Evolutionary conservation across 1,140 invertebrate genomes (phyloP).

Genomic region (Aradophagus sp.): DNA sequence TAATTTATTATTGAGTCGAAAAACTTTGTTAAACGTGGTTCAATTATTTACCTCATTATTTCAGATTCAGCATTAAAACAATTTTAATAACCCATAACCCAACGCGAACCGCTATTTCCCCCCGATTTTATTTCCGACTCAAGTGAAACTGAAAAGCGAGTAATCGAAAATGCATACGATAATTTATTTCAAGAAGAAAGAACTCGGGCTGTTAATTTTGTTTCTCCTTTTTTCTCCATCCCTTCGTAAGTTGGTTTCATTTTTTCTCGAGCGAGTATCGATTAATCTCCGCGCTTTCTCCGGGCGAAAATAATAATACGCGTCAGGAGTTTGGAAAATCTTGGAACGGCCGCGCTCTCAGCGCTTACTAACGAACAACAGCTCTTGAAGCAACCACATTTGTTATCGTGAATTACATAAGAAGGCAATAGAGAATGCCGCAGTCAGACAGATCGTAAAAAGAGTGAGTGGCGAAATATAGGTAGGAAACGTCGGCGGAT

Average conservation of each 20-base stretch:
- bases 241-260: background rate
- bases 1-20: too few species aligned
- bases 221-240: too few species aligned
- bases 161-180: slow-evolving; percentile 3
- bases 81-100: too few species aligned
- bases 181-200: slow-evolving; percentile 8
- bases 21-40: too few species aligned
- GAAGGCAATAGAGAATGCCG: slow-evolving; percentile 37
- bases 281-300: slow-evolving; percentile 23
- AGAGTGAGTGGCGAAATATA: slow-evolving; percentile 34
- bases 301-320: slow-evolving; percentile 32
- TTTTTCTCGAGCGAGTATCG: slow-evolving; percentile 13
- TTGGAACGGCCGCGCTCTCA: slow-evolving; percentile 8
- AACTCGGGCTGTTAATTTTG: too few species aligned
- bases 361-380: slow-evolving; percentile 59
- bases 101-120: too few species aligned
- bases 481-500: slow-evolving; percentile 32
- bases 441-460: slow-evolving; percentile 53
- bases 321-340: slow-evolving; percentile 17
- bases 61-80: too few species aligned
- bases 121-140: too few species aligned
- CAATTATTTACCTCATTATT: too few species aligned
- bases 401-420: slow-evolving; percentile 64
- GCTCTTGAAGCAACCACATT: slow-evolving; percentile 62
- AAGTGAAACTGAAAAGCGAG: too few species aligned